phyloP scores from a whole-genome alignment of 2,888 invertebrate genomes.

The Drosophila mimetica region DNA sequence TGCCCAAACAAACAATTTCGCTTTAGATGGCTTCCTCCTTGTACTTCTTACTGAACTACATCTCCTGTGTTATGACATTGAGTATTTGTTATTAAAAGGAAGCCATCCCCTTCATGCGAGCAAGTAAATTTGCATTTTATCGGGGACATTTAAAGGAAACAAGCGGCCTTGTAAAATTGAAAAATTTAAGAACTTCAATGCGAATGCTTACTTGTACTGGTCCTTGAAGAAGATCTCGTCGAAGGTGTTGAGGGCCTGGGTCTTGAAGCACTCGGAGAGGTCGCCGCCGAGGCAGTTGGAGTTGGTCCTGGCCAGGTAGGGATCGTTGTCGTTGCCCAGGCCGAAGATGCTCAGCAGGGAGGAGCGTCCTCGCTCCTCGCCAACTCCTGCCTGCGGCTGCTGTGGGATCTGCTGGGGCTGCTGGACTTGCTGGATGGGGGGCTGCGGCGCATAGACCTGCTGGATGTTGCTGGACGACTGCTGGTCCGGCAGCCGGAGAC shows the following conservation, averaged over 20 bases:
- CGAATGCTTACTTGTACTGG: conserved; percentile 83
- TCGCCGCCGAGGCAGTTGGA: conserved; percentile 91
- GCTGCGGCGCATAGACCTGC: conserved; percentile 66
- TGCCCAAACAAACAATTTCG: neutral
- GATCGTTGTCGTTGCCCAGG: conserved; percentile 91
- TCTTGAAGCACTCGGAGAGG: conserved; percentile 94
- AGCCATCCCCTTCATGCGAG: neutral
- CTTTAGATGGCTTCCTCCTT: neutral
- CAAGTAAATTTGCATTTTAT: neutral
- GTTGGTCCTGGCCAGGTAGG: conserved; percentile 90
- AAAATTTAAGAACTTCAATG: neutral
- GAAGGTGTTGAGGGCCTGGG: conserved; percentile 90
- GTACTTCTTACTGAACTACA: neutral
- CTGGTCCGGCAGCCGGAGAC: conserved; percentile 86
- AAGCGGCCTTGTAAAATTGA: too few species aligned
- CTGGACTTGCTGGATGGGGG: conserved; percentile 64
- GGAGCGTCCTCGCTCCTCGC: conserved; percentile 86
- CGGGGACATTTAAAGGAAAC: neutral
- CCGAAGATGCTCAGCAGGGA: conserved; percentile 92
- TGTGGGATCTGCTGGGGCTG: conserved; percentile 63
- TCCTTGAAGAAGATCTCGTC: conserved; percentile 91
- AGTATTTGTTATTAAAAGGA: neutral
- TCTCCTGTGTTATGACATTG: too few species aligned
- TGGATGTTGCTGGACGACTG: conserved; percentile 73
- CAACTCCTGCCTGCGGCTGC: conserved; percentile 61